Conservation (phyloP, 2,888 invertebrate species). For the Andrena bucephala region DNA sequence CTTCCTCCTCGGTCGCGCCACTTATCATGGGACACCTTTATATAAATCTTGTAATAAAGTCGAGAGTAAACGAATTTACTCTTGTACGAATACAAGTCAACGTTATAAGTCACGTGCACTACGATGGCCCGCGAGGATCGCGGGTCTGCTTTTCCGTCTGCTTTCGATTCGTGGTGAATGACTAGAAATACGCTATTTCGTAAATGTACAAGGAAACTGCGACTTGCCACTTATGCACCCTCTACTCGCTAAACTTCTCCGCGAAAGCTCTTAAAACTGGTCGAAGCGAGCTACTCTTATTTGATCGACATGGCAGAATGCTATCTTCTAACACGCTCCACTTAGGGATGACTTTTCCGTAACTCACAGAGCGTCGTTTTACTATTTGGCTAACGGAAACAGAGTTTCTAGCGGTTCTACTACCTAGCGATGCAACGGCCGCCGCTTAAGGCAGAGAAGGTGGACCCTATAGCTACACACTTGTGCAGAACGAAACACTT, state of each 20-base stretch:
- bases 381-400: constrained; percentile 2
- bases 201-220: not conserved
- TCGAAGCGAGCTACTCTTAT: not conserved
- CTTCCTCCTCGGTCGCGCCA: too few relatives aligned
- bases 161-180: constrained; percentile 12
- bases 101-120: not conserved
- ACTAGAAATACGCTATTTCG: constrained; percentile 35
- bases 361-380: not conserved
- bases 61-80: too few relatives aligned
- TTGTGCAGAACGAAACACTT: constrained; percentile 2
- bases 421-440: not conserved
- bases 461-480: not conserved
- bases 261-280: not conserved
- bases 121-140: not conserved
- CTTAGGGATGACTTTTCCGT: not conserved
- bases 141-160: not conserved
- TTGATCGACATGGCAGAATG: not conserved
- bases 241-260: not conserved
- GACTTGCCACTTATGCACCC: not conserved
- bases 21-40: too few relatives aligned
- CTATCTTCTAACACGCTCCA: constrained; percentile 3
- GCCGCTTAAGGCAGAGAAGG: not conserved
- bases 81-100: not conserved
- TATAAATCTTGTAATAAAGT: constrained; percentile 10
- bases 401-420: not conserved